A percentile compares a stretch with the other conserved stretches of the same genome.
Conservation (phyloP, 2,113 vertebrate genomes). For the Leptocoma aspasia region DNA sequence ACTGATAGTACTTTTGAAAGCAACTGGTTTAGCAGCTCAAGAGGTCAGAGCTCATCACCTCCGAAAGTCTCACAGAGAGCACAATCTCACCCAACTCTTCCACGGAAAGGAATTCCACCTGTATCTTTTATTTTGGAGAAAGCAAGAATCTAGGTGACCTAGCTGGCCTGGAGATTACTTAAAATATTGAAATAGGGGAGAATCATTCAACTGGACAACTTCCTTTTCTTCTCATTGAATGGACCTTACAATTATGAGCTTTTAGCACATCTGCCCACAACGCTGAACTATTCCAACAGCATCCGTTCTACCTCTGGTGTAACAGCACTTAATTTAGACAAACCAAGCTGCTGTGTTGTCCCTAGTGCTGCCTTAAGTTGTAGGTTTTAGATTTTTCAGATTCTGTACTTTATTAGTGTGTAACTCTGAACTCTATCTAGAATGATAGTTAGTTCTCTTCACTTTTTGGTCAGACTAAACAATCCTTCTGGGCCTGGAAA, state of each 20-base stretch:
- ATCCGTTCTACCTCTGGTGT: not conserved
- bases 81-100: not conserved
- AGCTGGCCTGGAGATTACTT: not conserved
- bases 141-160: not conserved
- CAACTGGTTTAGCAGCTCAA: not conserved
- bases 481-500: not conserved
- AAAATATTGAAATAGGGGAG: not conserved
- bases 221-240: not conserved
- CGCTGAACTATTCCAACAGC: not conserved
- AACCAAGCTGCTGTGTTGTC: not conserved
- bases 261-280: not conserved
- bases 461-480: not conserved
- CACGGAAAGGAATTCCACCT: not conserved
- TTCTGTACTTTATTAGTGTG: too few species aligned
- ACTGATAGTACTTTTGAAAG: not conserved
- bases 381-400: not conserved
- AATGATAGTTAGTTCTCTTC: not conserved
- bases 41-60: not conserved
- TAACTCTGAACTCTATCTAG: not conserved
- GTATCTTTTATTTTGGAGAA: not conserved
- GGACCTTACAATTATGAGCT: accelerated
- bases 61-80: not conserved
- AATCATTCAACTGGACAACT: not conserved
- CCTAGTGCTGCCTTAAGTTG: not conserved
- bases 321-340: not conserved